phyloP scores from a whole-genome alignment of 1,140 invertebrate species.

The Drosophila dunni region DNA sequence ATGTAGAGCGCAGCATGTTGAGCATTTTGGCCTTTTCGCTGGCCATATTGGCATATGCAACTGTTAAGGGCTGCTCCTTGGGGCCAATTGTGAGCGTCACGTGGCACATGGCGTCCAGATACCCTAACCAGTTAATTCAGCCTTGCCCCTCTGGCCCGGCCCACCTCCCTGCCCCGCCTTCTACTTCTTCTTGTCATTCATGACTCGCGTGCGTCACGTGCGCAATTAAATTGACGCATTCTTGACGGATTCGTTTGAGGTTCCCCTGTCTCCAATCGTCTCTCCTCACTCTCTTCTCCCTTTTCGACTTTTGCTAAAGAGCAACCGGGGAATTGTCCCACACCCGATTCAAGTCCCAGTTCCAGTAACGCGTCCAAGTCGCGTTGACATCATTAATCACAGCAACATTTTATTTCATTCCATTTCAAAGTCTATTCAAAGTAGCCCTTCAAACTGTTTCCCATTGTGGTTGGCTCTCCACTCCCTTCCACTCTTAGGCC shows the following conservation, averaged over 20 bases:
- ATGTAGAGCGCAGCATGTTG: slow-evolving; percentile 37
- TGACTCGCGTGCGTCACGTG: slow-evolving; percentile 68
- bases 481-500: neutral
- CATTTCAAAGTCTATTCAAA: slow-evolving; percentile 16
- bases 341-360: neutral
- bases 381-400: slow-evolving; percentile 62
- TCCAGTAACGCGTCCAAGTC: neutral
- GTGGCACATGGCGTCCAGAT: slow-evolving; percentile 40
- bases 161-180: neutral
- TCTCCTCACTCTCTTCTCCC: neutral
- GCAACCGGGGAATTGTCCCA: slow-evolving; percentile 59
- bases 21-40: slow-evolving; percentile 41
- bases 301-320: slow-evolving; percentile 54
- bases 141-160: neutral
- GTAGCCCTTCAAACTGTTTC: slow-evolving; percentile 15
- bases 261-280: neutral
- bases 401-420: slow-evolving; percentile 37
- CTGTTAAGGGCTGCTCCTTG: slow-evolving; percentile 40
- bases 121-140: neutral
- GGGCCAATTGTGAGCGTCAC: slow-evolving; percentile 46
- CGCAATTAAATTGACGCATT: slow-evolving; percentile 79
- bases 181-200: slow-evolving; percentile 37
- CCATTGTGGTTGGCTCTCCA: slow-evolving; percentile 16
- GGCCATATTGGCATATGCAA: slow-evolving; percentile 47
- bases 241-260: slow-evolving; percentile 64